Percentiles rank a stretch among this genome's conserved stretches.
Conservation (phyloP, 2,888 invertebrate genomes). For the Agonopterix subpropinquella region DNA sequence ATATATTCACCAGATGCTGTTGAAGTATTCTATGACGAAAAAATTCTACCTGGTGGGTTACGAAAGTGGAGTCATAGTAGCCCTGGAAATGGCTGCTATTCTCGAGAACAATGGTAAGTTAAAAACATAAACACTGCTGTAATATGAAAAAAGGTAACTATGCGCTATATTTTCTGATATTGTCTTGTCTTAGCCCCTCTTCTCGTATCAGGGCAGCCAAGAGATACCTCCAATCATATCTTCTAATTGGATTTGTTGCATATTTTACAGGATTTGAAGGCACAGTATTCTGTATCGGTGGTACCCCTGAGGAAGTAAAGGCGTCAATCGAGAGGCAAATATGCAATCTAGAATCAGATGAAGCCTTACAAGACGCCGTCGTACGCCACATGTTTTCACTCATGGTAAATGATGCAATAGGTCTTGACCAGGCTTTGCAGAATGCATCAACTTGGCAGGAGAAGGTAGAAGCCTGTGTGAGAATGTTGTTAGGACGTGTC, state of each 20-base stretch:
- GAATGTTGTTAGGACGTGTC: conserved; percentile 31
- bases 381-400: conserved; percentile 36
- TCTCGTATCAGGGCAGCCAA: no score
- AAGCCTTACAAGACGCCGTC: conserved; percentile 34
- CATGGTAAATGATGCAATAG: conserved; percentile 20
- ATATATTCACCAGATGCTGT: conserved; percentile 12
- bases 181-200: no score
- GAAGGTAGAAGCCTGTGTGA: conserved; percentile 29
- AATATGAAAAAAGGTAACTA: no score
- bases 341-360: conserved; percentile 20
- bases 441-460: conserved; percentile 20
- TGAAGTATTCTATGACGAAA: conserved; percentile 21
- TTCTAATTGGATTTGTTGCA: no score
- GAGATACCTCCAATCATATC: no score
- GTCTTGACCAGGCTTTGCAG: conserved; percentile 14
- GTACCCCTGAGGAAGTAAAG: conserved; percentile 32
- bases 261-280: conserved; percentile 34
- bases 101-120: conserved; percentile 33
- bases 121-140: no score
- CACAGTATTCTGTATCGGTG: conserved; percentile 44
- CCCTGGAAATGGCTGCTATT: conserved; percentile 44
- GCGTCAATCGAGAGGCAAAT: conserved; percentile 26
- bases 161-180: no score
- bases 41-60: conserved; percentile 42
- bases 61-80: conserved; percentile 37